Evolutionary conservation across 2,797 vertebrate species (phyloP).

Genomic region (Myotis pilosus): DNA sequence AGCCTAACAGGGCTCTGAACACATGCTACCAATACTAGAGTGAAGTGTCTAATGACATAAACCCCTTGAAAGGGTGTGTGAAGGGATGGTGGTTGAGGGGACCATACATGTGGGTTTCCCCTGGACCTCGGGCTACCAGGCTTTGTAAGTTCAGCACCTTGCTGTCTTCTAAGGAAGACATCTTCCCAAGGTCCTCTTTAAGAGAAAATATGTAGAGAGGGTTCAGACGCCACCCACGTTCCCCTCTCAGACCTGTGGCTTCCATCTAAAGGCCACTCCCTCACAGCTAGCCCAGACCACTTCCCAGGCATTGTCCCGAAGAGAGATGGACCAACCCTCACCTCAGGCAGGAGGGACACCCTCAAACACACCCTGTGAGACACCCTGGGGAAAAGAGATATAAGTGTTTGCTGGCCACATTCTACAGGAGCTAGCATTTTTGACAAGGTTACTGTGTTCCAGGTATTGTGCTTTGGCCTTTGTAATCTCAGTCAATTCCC

Average conservation of each 20-base stretch:
- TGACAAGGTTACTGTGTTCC: not conserved
- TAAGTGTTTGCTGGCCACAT: not conserved
- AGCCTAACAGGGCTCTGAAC: not conserved
- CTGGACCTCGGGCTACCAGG: not conserved
- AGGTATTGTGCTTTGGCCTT: not conserved
- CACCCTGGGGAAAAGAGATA: not conserved
- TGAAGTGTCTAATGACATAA: not conserved
- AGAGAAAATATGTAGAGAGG: not conserved
- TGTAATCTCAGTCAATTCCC: slow-evolving; percentile 44
- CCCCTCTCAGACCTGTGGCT: not conserved
- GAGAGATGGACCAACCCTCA: not conserved
- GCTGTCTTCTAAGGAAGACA: not conserved
- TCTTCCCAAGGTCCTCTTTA: not conserved
- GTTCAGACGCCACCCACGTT: not conserved
- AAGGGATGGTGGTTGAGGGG: not conserved
- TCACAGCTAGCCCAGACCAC: not conserved
- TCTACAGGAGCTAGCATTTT: not conserved
- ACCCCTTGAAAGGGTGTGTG: not conserved
- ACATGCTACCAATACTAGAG: not conserved
- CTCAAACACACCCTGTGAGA: not conserved
- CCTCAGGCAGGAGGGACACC: not conserved
- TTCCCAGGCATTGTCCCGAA: not conserved
- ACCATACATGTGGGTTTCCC: not conserved
- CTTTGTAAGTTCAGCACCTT: not conserved
- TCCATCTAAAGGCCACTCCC: not conserved